Evolutionary conservation across 2,888 invertebrate species (phyloP).

Genomic region (Nudaria mundana): DNA sequence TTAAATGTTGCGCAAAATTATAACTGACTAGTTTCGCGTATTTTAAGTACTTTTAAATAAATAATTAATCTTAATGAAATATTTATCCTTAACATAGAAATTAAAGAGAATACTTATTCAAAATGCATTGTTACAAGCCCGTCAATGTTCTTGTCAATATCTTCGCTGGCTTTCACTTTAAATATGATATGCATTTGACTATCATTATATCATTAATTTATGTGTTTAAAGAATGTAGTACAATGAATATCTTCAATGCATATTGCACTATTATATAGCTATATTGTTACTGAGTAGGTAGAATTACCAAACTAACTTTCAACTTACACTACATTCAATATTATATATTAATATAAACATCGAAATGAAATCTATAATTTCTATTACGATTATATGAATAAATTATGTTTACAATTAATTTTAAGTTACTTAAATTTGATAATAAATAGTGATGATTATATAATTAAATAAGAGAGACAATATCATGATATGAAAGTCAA

Average conservation of each 20-base stretch:
- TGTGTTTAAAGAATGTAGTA: constrained; percentile 69
- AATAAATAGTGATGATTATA: constrained; percentile 78
- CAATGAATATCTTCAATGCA: constrained; percentile 61
- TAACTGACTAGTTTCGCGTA: constrained; percentile 81
- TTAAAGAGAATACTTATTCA: constrained; percentile 61
- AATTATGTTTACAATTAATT: constrained; percentile 73
- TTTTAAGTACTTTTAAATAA: constrained; percentile 81
- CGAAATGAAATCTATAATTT: constrained; percentile 76
- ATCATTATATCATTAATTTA: constrained; percentile 75
- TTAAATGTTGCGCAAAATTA: constrained; percentile 80
- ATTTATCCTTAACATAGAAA: constrained; percentile 72
- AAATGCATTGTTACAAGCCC: constrained; percentile 73
- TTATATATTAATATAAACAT: constrained; percentile 75
- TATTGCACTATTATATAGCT: too few species aligned
- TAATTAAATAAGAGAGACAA: constrained; percentile 76
- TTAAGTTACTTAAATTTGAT: constrained; percentile 78
- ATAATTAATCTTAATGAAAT: constrained; percentile 74
- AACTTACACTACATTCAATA: constrained; percentile 75
- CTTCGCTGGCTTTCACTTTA: constrained; percentile 51
- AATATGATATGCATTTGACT: constrained; percentile 76
- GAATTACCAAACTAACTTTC: constrained; percentile 68
- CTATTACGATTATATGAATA: constrained; percentile 76
- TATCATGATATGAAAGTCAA: constrained; percentile 70
- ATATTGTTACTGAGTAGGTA: constrained; percentile 58
- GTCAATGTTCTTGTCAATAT: constrained; percentile 52